A percentile compares a stretch with the other conserved stretches of the same genome.
Conservation (phyloP, 2,888 invertebrate species). For the Neoaliturus tenellus region DNA sequence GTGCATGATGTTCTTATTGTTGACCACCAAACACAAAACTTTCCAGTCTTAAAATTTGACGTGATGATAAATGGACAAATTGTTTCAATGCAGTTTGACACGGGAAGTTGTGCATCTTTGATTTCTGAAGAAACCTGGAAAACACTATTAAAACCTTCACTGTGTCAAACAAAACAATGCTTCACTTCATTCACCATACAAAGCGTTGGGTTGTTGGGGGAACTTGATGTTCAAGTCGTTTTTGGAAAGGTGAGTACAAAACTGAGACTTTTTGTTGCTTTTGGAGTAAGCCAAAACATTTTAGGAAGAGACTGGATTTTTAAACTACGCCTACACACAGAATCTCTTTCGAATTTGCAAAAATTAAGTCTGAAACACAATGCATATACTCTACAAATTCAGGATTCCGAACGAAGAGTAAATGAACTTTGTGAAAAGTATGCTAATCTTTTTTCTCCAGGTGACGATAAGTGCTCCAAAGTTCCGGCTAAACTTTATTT, state of each 20-base stretch:
- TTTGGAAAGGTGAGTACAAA: not conserved
- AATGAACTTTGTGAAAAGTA: not conserved
- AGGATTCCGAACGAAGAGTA: not conserved
- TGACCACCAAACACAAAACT: no score
- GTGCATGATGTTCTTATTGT: no score
- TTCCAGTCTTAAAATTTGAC: no score
- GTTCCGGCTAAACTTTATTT: not conserved
- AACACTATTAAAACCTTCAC: not conserved
- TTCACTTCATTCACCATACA: no score
- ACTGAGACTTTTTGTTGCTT: not conserved
- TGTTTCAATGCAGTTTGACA: constrained; percentile 38
- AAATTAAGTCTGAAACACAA: not conserved
- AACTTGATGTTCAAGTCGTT: not conserved
- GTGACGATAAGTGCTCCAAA: not conserved
- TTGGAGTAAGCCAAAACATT: not conserved
- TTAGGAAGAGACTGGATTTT: constrained; percentile 9
- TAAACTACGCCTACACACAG: not conserved
- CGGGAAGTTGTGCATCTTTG: constrained; percentile 15
- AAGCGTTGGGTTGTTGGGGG: not conserved
- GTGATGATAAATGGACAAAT: no score
- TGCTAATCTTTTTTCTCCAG: not conserved
- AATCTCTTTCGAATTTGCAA: not conserved
- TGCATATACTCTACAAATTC: not conserved
- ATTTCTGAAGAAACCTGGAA: constrained; percentile 14
- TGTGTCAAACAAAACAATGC: not conserved